A percentile compares a stretch with the other conserved stretches of the same genome.
These are phyloP conservation scores for Cephus pulcher DNA, from an alignment of 2,888 invertebrate genomes.

Conservation along the genomic window DNA sequence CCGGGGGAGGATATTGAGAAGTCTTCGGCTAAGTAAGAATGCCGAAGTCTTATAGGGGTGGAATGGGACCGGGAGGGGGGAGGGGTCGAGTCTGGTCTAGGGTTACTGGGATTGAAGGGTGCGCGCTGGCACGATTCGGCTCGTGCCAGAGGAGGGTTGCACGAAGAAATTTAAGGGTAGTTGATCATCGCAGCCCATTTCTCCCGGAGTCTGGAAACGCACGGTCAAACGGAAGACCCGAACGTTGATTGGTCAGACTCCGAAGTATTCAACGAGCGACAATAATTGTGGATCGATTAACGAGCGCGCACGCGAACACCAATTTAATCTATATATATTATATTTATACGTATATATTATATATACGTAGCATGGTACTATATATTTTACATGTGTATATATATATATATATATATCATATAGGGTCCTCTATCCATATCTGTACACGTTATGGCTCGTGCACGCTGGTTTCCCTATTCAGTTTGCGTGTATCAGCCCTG, in stretches of 20 bases:
- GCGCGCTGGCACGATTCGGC: background rate
- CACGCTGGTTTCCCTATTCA: background rate
- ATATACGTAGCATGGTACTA: background rate
- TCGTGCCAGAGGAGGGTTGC: background rate
- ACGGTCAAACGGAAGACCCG: background rate
- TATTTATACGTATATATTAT: background rate
- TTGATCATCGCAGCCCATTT: background rate
- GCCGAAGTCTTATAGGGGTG: background rate
- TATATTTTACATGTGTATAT: background rate
- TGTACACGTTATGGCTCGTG: background rate
- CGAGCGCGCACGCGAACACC: background rate
- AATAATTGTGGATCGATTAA: background rate
- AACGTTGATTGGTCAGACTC: background rate
- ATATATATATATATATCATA: background rate
- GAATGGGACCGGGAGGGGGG: background rate
- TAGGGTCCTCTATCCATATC: background rate
- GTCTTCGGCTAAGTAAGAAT: background rate
- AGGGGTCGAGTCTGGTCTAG: background rate
- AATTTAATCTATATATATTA: background rate
- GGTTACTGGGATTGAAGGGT: background rate
- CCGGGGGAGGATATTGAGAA: background rate
- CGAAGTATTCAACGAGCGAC: background rate
- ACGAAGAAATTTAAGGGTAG: background rate
- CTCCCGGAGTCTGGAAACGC: background rate
- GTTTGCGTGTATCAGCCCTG: background rate